Evolutionary conservation across 1,140 invertebrate species (phyloP), one percentile per base, ranked within the genome.

Genomic region (Trichonephila clavata): DNA sequence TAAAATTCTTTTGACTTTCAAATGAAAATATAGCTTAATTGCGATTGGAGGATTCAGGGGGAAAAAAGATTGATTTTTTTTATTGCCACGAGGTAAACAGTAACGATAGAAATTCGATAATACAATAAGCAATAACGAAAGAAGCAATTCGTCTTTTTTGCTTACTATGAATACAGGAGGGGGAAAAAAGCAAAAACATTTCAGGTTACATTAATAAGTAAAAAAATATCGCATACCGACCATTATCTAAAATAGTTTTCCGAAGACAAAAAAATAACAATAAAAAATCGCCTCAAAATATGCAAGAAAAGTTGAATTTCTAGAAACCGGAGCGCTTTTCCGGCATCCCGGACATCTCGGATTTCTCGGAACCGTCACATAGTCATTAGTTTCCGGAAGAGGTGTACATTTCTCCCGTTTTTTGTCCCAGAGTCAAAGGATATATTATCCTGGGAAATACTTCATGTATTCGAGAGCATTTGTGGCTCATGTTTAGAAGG

Each of bases 221-320:
- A 86, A 92, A 90, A 92, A 92, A 92, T 86, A 92, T 60, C 39
- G 71, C 43, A 84, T 77, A 57, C 83, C 77, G 50, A 92, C 91
- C 91, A 92, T 92, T 92, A 92, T 92, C 91, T 92, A 86, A 92
- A 92, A 92, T 86, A 86, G 91, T 92, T 86, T 92, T 24, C 13
- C 27, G 6, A 21, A 14, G 39, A 1, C 39, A 81, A 68, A 61
- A 27, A 92, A 80, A 65, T 65, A 65, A 68, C 14, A 68, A 50
- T 24, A 43, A 86, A 63, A 86, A 59, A 77, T 24, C 86, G 20
- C 61, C 18, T 39, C 21, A 59, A 92, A 92, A 92, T 92, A 92
- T 92, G 91, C 83, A 86, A 86, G 91, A 92, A 90, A 92, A 83
- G 43, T 92, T 90, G 71, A 92, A 92, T 84, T 92, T 65, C 50